Conservation (phyloP, 2,888 invertebrate species). For the Macaria liturata region DNA sequence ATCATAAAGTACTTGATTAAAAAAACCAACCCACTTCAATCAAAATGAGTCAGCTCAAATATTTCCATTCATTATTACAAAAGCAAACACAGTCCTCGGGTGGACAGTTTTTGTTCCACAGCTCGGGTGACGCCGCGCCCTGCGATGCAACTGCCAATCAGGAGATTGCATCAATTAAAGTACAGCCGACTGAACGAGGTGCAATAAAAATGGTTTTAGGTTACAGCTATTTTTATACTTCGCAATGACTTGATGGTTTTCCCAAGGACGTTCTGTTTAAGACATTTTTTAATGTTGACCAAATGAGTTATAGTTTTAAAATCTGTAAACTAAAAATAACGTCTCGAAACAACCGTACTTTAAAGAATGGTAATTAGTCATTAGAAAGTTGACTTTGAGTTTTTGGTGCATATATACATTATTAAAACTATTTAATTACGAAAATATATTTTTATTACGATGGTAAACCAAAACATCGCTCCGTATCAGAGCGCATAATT, state of each 20-base stretch:
- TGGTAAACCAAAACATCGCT: constrained; percentile 6
- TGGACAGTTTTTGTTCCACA: constrained; percentile 16
- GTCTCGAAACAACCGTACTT: too few relatives aligned
- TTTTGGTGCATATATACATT: too few relatives aligned
- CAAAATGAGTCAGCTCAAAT: constrained; percentile 23
- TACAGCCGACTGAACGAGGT: constrained; percentile 33
- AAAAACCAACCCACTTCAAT: constrained; percentile 14
- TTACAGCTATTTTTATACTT: constrained; percentile 9
- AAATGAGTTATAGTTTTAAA: too few relatives aligned
- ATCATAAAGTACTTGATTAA: too few relatives aligned
- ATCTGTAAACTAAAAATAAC: too few relatives aligned
- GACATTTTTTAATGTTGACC: too few relatives aligned
- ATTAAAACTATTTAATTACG: too few relatives aligned
- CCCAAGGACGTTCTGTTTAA: too few relatives aligned
- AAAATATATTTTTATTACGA: too few relatives aligned
- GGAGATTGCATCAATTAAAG: constrained; percentile 53
- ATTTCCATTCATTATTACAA: constrained; percentile 22
- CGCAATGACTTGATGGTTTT: background rate
- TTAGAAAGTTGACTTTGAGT: too few relatives aligned
- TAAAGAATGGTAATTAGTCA: too few relatives aligned
- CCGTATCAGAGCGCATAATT: constrained; percentile 17
- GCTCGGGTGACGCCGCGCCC: constrained; percentile 33
- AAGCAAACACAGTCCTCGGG: constrained; percentile 14
- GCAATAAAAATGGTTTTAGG: constrained; percentile 25
- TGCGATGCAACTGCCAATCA: constrained; percentile 44